Base-by-base conservation (phyloP, 2,113 vertebrate species). In the Stomatorhinus ivindoensis region DNA sequence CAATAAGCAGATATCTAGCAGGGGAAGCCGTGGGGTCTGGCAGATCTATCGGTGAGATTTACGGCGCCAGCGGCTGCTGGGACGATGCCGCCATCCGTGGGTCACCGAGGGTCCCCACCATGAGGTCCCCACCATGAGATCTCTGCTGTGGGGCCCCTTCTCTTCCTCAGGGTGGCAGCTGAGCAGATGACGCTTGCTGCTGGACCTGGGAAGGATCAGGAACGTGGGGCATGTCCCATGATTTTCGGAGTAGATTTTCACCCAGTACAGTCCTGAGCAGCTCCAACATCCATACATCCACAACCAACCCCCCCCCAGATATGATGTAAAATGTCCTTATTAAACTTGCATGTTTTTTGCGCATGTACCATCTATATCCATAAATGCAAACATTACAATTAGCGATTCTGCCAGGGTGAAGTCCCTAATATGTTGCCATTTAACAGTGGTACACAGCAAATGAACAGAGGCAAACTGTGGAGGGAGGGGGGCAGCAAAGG, bases 351-450 rank as follows among this genome's bases (percentile, higher is more conserved):
- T 80, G 35, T 73, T 80, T 73, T 80, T 10, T 19, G 47, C 3
- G 73, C 48, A 47, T 47, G 55, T 27, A 27, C 55, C 47, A 51
- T 65, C 58, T 8, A n/a, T 39, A 10, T 82, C 47, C 17, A 6
- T 55, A 82, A 82, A 89, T 89, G 46, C 58, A 65, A 48, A 51
- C 87, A 87, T 4, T 50, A 19, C 19, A 86, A 86, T 65, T 76
- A 53, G 69, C 31, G 27, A 39, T 89, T 82, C 17, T 89, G 88
- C 47, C 27, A 9, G 65, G 35, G 48, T 44, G 48, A 83, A 55
- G 6, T 51, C 39, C 39, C 39, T 35, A 82, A 89, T 21, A 82
- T 83, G 24, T 55, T 50, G 50, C 2, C n/a, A 1, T 2, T 35
- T 84, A 44, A 10, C 80, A 44, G 50, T 86, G 51, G 27, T 21